A percentile compares a stretch with the other conserved stretches of the same genome.
phyloP scores from a whole-genome alignment of 2,797 vertebrate genomes.

The Ceryle rudis region DNA sequence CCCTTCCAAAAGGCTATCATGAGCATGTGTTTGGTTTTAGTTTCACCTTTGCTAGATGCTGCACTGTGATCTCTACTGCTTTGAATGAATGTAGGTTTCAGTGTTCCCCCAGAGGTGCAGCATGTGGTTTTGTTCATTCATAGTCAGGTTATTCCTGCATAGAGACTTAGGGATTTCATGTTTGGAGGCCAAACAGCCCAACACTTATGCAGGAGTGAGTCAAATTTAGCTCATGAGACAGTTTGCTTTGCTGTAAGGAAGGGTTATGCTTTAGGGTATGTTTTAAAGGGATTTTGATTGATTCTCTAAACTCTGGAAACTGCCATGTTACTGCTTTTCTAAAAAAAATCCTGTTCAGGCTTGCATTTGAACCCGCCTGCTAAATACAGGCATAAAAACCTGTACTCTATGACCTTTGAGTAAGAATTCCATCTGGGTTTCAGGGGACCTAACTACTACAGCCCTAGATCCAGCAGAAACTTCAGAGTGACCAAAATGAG shows the following conservation, averaged over 20 bases:
- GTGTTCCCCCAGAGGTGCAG: background rate
- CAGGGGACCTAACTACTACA: background rate
- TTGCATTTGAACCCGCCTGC: background rate
- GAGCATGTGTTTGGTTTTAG: background rate
- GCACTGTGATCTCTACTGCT: background rate
- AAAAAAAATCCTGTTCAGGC: background rate
- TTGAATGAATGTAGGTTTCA: background rate
- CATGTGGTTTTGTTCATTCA: background rate
- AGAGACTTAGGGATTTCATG: background rate
- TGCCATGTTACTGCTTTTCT: background rate
- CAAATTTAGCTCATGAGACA: background rate
- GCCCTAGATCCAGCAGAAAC: background rate
- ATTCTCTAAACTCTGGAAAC: background rate
- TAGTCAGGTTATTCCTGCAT: background rate
- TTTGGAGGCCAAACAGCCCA: background rate
- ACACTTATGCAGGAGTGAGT: background rate
- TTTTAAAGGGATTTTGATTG: background rate
- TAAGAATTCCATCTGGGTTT: background rate
- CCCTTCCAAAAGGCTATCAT: background rate
- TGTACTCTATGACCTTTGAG: background rate
- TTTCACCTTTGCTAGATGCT: background rate
- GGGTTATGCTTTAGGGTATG: background rate
- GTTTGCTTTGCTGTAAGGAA: background rate
- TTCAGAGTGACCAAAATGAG: background rate
- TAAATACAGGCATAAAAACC: background rate